A percentile compares a stretch with the other conserved stretches of the same genome.
Evolutionary conservation across 1,140 invertebrate species (phyloP).

Genomic region (Megathymus violae): DNA sequence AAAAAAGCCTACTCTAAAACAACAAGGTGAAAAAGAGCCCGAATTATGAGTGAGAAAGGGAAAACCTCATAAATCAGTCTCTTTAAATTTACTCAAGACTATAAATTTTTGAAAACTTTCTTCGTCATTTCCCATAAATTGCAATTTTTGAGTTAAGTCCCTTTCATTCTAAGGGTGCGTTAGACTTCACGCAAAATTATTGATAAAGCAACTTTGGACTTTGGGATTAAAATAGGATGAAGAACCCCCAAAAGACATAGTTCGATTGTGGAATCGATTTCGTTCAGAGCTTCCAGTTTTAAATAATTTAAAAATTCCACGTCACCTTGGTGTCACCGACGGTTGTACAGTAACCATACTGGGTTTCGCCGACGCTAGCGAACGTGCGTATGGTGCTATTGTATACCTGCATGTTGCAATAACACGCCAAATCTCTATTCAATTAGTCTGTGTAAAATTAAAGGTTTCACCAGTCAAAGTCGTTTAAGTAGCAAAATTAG

Average conservation of each 20-base stretch:
- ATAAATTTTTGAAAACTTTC: too few relatives aligned
- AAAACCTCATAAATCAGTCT: too few relatives aligned
- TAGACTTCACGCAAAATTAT: constrained; percentile 30
- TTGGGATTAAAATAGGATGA: constrained; percentile 25
- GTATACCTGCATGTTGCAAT: constrained; percentile 46
- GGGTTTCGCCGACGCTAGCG: constrained; percentile 59
- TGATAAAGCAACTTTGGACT: constrained; percentile 36
- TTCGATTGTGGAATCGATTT: not conserved
- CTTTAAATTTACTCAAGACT: too few relatives aligned
- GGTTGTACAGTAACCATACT: constrained; percentile 16
- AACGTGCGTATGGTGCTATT: constrained; percentile 46
- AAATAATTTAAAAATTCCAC: constrained; percentile 6
- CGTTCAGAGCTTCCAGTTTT: not conserved
- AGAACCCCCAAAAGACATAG: not conserved
- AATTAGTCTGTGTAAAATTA: constrained; percentile 42
- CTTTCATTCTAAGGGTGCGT: too few relatives aligned
- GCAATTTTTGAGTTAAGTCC: too few relatives aligned
- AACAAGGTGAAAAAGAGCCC: too few relatives aligned
- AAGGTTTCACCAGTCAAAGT: constrained; percentile 35
- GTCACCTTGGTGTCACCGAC: not conserved
- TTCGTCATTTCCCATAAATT: too few relatives aligned
- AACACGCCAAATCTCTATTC: not conserved
- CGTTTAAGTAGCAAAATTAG: constrained; percentile 12
- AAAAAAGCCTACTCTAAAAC: too few relatives aligned
- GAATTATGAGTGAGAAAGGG: too few relatives aligned